A percentile compares a stretch with the other conserved stretches of the same genome.
Conservation (phyloP, 1,140 invertebrate genomes). For the Archivesica marissinica region DNA sequence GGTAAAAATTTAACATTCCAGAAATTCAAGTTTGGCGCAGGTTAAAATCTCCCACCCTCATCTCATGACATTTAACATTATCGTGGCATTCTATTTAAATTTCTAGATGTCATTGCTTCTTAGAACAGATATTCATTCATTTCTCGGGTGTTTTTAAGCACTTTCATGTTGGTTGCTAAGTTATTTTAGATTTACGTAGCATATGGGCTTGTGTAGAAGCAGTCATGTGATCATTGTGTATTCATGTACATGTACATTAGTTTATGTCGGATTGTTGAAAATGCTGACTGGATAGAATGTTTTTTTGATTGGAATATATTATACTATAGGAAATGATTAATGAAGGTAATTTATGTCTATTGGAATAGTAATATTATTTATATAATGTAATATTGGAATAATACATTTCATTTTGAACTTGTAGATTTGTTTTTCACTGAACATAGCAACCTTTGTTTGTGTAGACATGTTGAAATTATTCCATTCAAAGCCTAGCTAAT, state of each 20-base stretch:
- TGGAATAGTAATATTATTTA: slow-evolving; percentile 49
- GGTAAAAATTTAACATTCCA: slow-evolving; percentile 36
- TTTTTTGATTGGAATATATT: background rate
- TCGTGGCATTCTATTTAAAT: background rate
- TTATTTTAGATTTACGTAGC: slow-evolving; percentile 34
- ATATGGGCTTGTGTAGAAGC: slow-evolving; percentile 50
- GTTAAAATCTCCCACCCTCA: slow-evolving; percentile 45
- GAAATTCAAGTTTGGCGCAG: slow-evolving; percentile 40
- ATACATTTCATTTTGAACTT: slow-evolving; percentile 26
- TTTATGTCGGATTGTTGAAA: slow-evolving; percentile 40
- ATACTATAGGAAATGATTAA: slow-evolving; percentile 41
- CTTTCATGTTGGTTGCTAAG: slow-evolving; percentile 58
- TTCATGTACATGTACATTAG: slow-evolving; percentile 39
- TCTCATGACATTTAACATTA: slow-evolving; percentile 53
- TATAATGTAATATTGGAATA: slow-evolving; percentile 21
- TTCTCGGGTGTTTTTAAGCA: slow-evolving; percentile 8
- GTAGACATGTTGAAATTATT: slow-evolving; percentile 30
- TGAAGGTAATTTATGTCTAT: slow-evolving; percentile 47
- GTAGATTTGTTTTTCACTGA: slow-evolving; percentile 53
- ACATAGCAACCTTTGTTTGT: slow-evolving; percentile 61
- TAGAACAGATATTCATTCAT: slow-evolving; percentile 1
- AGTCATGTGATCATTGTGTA: slow-evolving; percentile 60
- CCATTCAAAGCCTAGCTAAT: slow-evolving; percentile 1
- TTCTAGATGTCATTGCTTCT: background rate
- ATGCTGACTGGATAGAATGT: slow-evolving; percentile 57